phyloP scores from a whole-genome alignment of 2,888 invertebrate genomes.

The Heliconius sara region DNA sequence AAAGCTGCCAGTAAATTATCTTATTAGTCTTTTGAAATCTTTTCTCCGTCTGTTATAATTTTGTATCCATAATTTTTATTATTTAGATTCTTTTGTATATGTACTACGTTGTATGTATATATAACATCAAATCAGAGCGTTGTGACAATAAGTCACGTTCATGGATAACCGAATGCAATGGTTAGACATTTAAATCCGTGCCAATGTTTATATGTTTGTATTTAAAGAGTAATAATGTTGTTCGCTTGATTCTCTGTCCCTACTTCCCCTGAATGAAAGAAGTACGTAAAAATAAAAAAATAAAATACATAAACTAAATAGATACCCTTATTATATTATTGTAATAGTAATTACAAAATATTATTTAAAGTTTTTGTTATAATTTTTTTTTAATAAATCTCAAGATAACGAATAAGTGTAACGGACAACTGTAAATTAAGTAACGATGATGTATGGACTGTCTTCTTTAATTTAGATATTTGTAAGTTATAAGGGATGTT shows the following conservation, averaged over 20 bases:
- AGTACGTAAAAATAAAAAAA: too few species aligned
- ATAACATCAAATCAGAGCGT: neutral
- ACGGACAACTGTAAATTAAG: slow-evolving; percentile 6
- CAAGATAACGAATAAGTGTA: neutral
- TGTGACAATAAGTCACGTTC: neutral
- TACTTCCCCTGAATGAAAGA: too few species aligned
- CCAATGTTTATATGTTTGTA: neutral
- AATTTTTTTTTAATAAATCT: neutral
- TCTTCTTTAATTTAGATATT: neutral
- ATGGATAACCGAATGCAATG: neutral
- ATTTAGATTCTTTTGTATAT: too few species aligned
- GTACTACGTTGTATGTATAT: neutral
- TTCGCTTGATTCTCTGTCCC: neutral
- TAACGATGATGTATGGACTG: slow-evolving; percentile 15
- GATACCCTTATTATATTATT: too few species aligned
- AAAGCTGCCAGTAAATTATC: neutral
- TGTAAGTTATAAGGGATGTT: neutral
- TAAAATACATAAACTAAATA: too few species aligned
- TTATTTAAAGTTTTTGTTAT: neutral
- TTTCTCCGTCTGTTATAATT: neutral
- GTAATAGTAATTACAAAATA: neutral
- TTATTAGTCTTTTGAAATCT: neutral
- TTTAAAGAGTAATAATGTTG: neutral
- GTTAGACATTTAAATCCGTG: neutral
- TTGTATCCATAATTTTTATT: neutral